Evolutionary conservation across 2,113 vertebrate genomes (phyloP).

Genomic region (Geococcyx californianus): DNA sequence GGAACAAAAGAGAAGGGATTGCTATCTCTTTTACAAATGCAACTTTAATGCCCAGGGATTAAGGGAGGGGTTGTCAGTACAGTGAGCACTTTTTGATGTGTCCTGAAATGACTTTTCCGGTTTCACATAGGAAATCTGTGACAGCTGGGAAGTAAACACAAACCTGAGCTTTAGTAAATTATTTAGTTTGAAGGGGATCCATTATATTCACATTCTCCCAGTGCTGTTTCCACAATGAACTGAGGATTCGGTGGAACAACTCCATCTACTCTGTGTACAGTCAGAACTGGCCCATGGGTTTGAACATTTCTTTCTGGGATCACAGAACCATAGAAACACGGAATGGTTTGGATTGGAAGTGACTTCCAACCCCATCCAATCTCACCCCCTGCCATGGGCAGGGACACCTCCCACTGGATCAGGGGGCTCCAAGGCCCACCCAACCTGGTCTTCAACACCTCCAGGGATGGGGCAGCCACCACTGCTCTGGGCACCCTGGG

Average conservation of each 20-base stretch:
- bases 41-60: background rate
- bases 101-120: background rate
- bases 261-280: background rate
- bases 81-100: background rate
- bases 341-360: too few species aligned
- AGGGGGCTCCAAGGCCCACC: too few species aligned
- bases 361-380: too few species aligned
- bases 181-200: rapidly evolving
- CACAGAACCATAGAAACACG: too few species aligned
- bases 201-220: rapidly evolving
- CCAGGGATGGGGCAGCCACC: too few species aligned
- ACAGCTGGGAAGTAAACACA: background rate
- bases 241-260: background rate
- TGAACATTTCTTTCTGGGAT: background rate
- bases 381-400: too few species aligned
- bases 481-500: too few species aligned
- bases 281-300: rapidly evolving
- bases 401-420: too few species aligned
- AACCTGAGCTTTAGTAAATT: background rate
- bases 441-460: too few species aligned
- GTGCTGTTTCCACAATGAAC: background rate
- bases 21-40: background rate
- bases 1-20: background rate
- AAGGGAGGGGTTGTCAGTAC: background rate
- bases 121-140: background rate